A percentile compares a stretch with the other conserved stretches of the same genome.
Conservation (phyloP, 2,113 vertebrate genomes). For the Mixornis gularis region DNA sequence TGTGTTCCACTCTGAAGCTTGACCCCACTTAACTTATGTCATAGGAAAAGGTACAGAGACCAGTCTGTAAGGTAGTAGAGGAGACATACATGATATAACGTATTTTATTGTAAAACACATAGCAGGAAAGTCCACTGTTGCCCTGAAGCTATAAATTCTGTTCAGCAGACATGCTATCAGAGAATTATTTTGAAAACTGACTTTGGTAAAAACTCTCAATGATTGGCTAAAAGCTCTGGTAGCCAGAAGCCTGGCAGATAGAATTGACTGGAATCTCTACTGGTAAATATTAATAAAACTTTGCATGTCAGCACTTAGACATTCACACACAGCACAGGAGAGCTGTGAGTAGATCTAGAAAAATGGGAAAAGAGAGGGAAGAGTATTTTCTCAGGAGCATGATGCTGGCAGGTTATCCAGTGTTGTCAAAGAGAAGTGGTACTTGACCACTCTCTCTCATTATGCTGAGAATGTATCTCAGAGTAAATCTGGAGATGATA, state of each 20-base stretch:
- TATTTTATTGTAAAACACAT: background rate
- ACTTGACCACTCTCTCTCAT: background rate
- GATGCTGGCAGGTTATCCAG: background rate
- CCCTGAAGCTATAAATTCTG: background rate
- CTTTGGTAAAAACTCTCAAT: background rate
- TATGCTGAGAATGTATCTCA: background rate
- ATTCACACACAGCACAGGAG: background rate
- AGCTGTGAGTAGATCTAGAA: background rate
- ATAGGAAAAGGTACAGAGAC: background rate
- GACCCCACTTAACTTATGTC: background rate
- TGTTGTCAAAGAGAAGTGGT: fast-evolving
- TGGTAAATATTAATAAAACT: background rate
- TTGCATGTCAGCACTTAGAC: background rate
- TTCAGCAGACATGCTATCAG: background rate
- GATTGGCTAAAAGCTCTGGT: background rate
- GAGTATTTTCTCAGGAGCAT: background rate
- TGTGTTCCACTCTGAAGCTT: background rate
- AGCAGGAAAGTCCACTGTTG: background rate
- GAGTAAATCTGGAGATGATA: background rate
- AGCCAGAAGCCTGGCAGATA: background rate
- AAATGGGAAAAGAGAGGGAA: background rate
- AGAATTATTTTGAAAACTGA: background rate
- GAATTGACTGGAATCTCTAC: background rate
- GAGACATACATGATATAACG: background rate
- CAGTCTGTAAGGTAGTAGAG: background rate